These are phyloP conservation scores for Lathronympha strigana DNA, from an alignment of 2,888 invertebrate genomes.

Conservation along the genomic window DNA sequence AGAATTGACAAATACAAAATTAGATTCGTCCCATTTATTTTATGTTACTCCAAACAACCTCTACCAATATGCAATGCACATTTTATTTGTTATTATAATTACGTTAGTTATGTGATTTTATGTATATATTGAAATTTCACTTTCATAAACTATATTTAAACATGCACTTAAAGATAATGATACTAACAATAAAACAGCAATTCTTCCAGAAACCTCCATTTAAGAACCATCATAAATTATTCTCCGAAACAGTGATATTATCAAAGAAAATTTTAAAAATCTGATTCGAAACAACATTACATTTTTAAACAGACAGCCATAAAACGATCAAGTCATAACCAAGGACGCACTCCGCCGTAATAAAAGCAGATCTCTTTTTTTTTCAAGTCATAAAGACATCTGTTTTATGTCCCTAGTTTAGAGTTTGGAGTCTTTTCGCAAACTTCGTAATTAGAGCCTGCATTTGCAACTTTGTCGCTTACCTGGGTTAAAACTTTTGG, in stretches of 20 bases:
- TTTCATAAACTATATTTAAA: too few relatives aligned
- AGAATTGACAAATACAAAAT: too few relatives aligned
- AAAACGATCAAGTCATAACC: constrained; percentile 39
- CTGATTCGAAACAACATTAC: constrained; percentile 22
- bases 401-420: constrained; percentile 29
- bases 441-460: constrained; percentile 25
- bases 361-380: constrained; percentile 33
- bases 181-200: not conserved
- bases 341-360: constrained; percentile 27
- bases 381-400: constrained; percentile 33
- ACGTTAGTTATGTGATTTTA: too few relatives aligned
- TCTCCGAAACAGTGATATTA: constrained; percentile 1
- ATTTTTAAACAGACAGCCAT: constrained; percentile 25
- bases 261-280: constrained; percentile 26
- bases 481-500: constrained; percentile 18
- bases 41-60: too few relatives aligned
- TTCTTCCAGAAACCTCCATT: not conserved
- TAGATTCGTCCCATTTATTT: too few relatives aligned
- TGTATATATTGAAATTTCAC: too few relatives aligned
- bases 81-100: too few relatives aligned
- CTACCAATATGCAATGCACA: too few relatives aligned
- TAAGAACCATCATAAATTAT: constrained; percentile 7
- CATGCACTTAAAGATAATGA: too few relatives aligned
- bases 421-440: constrained; percentile 14
- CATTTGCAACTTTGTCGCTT: constrained; percentile 28